These are phyloP conservation scores for Cosmia trapezina DNA, from an alignment of 2,888 invertebrate genomes.

Conservation along the genomic window DNA sequence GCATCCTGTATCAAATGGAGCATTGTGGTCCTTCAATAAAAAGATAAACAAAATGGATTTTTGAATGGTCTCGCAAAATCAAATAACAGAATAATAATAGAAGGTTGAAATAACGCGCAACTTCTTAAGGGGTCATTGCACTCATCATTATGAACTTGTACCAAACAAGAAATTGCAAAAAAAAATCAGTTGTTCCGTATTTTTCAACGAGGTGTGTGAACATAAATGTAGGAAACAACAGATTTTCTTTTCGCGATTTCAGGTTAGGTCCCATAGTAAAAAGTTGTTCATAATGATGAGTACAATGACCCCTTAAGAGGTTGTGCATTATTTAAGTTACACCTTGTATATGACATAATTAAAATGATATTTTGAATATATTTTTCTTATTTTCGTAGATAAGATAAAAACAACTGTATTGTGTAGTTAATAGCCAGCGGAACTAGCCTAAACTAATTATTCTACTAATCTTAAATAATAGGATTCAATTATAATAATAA, in stretches of 20 bases:
- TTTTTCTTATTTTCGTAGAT: constrained; percentile 35
- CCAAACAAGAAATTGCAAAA: no score
- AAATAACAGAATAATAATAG: background rate
- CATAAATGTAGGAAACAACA: no score
- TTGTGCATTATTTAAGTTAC: no score
- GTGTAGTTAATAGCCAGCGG: constrained; percentile 49
- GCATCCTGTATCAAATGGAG: background rate
- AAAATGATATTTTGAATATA: constrained; percentile 28
- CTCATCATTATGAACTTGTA: no score
- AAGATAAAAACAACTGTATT: constrained; percentile 13
- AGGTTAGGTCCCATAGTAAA: no score
- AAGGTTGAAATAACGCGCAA: no score
- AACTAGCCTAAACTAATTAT: constrained; percentile 48
- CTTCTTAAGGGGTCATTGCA: no score
- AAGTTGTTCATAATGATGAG: no score
- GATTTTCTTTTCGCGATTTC: no score
- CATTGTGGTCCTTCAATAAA: background rate
- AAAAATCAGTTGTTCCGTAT: no score
- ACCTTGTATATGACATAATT: constrained; percentile 12
- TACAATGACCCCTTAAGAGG: no score
- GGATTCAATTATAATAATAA: background rate
- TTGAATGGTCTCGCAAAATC: background rate
- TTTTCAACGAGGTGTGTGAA: no score
- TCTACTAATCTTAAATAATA: background rate
- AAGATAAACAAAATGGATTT: background rate